Percentiles rank a stretch among this genome's conserved stretches.
Evolutionary conservation across 2,797 vertebrate genomes (phyloP).

Genomic region (Emys orbicularis): DNA sequence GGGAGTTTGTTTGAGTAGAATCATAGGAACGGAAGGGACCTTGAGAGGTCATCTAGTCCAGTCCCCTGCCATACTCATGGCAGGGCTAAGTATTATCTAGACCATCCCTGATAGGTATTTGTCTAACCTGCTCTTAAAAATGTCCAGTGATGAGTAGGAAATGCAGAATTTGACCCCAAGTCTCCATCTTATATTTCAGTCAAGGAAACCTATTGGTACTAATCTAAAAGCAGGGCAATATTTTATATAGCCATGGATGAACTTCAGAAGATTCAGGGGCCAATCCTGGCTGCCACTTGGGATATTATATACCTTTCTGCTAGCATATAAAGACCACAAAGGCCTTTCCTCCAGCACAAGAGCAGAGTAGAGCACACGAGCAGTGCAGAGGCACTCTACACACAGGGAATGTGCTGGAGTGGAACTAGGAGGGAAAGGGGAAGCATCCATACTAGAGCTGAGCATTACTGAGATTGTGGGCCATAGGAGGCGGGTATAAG

Average conservation of each 20-base stretch:
- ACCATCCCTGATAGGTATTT: too few relatives aligned
- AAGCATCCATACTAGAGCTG: background rate
- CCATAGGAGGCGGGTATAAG: too few relatives aligned
- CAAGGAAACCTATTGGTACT: background rate
- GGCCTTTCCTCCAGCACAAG: background rate
- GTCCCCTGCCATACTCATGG: too few relatives aligned
- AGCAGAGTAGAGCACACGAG: background rate
- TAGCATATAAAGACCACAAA: background rate
- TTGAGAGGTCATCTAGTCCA: too few relatives aligned
- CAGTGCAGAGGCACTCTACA: background rate
- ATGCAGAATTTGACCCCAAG: background rate
- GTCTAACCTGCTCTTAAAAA: too few relatives aligned
- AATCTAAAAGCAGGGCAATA: background rate
- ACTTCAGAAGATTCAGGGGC: background rate
- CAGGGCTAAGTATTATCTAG: too few relatives aligned
- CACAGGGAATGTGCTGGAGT: background rate
- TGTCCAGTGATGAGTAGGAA: background rate
- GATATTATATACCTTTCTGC: background rate
- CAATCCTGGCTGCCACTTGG: background rate
- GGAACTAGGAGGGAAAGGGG: background rate
- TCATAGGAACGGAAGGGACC: too few relatives aligned
- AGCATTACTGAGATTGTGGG: background rate
- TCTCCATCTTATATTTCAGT: background rate
- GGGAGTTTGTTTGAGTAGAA: too few relatives aligned
- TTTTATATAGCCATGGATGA: background rate